These are phyloP conservation scores for Thyatira batis DNA, from an alignment of 2,888 invertebrate species.

Conservation along the genomic window DNA sequence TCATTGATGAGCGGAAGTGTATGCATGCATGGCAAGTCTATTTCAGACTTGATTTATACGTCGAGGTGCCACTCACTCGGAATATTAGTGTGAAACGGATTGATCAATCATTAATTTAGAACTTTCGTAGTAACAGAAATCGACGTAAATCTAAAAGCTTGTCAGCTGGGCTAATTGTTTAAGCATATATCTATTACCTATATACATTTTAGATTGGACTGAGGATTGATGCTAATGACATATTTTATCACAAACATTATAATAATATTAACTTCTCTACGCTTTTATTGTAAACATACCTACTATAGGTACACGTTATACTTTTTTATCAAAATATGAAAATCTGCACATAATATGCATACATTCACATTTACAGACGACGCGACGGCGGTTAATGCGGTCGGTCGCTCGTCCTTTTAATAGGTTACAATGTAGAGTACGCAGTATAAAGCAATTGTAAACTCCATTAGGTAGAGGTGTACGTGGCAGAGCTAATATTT, in stretches of 20 bases:
- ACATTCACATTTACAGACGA: slow-evolving; percentile 26
- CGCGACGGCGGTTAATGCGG: slow-evolving; percentile 45
- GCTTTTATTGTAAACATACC: no score
- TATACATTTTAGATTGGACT: no score
- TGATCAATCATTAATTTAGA: slow-evolving; percentile 64
- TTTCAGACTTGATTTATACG: slow-evolving; percentile 76
- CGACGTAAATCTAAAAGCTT: slow-evolving; percentile 38
- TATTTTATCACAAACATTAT: no score
- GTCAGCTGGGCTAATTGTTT: slow-evolving; percentile 14
- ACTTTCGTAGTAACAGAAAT: slow-evolving; percentile 47
- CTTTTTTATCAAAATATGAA: no score
- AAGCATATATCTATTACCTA: no score
- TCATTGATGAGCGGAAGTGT: slow-evolving; percentile 69
- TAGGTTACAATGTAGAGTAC: slow-evolving; percentile 54
- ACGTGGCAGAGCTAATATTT: slow-evolving; percentile 63
- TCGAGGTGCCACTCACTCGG: slow-evolving; percentile 54
- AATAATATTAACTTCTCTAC: no score
- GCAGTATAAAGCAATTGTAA: slow-evolving; percentile 64
- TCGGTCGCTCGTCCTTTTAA: slow-evolving; percentile 49
- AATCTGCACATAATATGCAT: not conserved
- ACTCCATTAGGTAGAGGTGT: slow-evolving; percentile 72
- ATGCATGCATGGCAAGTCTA: slow-evolving; percentile 59
- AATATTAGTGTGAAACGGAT: slow-evolving; percentile 65
- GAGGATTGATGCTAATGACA: no score
- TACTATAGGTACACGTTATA: no score